Percentiles rank a stretch among this genome's conserved stretches.
Evolutionary conservation across 2,113 vertebrate species (phyloP).

Genomic region (Neoarius graeffei): DNA sequence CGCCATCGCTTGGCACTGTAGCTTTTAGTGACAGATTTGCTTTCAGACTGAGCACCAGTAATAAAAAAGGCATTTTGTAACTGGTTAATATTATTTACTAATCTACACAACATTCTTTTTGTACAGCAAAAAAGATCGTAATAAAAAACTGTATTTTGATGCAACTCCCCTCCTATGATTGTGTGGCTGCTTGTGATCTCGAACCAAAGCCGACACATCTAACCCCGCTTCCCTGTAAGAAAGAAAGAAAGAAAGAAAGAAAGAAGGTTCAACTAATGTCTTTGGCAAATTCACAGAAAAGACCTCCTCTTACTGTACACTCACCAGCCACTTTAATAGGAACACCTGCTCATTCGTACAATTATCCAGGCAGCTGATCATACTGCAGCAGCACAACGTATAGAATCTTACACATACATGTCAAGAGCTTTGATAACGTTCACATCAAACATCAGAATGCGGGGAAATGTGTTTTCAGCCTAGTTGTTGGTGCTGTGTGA

Average conservation of each 20-base stretch:
- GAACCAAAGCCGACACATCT: constrained; percentile 6
- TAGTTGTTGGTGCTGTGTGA: not conserved
- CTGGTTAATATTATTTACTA: constrained; percentile 54
- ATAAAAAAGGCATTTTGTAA: constrained; percentile 67
- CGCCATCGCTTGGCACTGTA: constrained; percentile 46
- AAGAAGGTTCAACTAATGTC: constrained; percentile 66
- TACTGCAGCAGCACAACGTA: not conserved
- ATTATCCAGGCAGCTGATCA: not conserved
- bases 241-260: not conserved
- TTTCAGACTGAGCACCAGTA: constrained; percentile 68
- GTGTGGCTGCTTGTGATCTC: constrained; percentile 30
- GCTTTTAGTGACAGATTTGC: constrained; percentile 37
- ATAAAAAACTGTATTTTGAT: constrained; percentile 47
- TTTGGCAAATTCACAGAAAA: constrained; percentile 74
- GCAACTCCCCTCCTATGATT: constrained; percentile 29
- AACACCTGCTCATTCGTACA: not conserved
- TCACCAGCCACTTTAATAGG: not conserved
- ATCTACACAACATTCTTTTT: constrained; percentile 64
- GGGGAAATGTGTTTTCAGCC: not conserved
- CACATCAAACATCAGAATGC: not conserved
- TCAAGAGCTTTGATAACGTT: not conserved
- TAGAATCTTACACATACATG: not conserved
- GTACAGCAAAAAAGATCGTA: constrained; percentile 57
- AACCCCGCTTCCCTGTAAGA: constrained; percentile 19
- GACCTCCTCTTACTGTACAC: constrained; percentile 40